These are phyloP conservation scores for Hermaeophaga mercurialis DNA, from an alignment of 2,888 invertebrate genomes.

Conservation along the genomic window DNA sequence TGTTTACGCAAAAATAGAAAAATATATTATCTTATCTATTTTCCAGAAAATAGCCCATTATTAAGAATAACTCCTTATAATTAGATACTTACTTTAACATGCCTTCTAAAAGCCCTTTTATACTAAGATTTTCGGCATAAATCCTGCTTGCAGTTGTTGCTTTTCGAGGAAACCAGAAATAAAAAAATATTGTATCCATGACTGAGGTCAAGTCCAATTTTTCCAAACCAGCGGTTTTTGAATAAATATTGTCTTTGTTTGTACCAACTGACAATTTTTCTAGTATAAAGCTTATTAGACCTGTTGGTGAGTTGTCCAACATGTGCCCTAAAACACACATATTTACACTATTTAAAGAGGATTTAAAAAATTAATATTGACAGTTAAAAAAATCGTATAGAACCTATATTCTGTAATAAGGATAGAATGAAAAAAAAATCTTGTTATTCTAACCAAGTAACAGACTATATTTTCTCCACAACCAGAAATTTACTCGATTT, in stretches of 20 bases:
- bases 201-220: slow-evolving; percentile 70
- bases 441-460: too few relatives aligned
- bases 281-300: slow-evolving; percentile 84
- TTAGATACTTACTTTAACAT: slow-evolving; percentile 35
- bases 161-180: slow-evolving; percentile 70
- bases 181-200: slow-evolving; percentile 78
- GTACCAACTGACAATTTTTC: slow-evolving; percentile 86
- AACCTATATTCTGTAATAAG: not conserved
- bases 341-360: too few relatives aligned
- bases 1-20: too few relatives aligned
- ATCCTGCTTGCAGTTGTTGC: slow-evolving; percentile 74
- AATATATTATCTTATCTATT: too few relatives aligned
- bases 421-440: too few relatives aligned
- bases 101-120: slow-evolving; percentile 23
- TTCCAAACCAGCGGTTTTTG: slow-evolving; percentile 68
- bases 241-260: slow-evolving; percentile 57
- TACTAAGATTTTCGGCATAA: slow-evolving; percentile 66
- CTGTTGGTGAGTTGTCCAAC: slow-evolving; percentile 77
- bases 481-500: too few relatives aligned
- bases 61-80: too few relatives aligned
- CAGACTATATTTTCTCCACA: too few relatives aligned
- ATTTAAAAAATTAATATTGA: not conserved
- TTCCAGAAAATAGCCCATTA: too few relatives aligned
- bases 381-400: too few relatives aligned
- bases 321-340: slow-evolving; percentile 62